phyloP scores from a whole-genome alignment of 2,888 invertebrate species.

The Gastrophysa polygoni region DNA sequence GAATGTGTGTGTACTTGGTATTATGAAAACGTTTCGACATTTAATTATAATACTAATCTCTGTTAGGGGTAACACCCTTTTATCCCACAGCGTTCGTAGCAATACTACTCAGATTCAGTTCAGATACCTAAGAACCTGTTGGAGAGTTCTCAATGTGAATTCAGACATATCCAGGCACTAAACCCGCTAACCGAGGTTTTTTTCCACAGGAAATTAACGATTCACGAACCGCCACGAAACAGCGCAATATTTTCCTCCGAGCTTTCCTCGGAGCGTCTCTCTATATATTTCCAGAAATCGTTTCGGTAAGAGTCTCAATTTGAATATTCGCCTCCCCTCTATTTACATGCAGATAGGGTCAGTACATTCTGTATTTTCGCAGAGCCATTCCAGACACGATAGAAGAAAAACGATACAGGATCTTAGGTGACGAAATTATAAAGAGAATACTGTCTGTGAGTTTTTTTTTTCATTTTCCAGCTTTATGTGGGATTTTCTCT shows the following conservation, averaged over 20 bases:
- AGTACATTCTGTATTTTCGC: constrained; percentile 26
- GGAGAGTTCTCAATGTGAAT: background rate
- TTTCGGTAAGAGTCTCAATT: constrained; percentile 15
- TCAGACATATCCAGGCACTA: background rate
- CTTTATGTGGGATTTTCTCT: too few relatives aligned
- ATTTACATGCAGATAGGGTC: constrained; percentile 24
- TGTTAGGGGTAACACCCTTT: too few relatives aligned
- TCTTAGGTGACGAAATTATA: too few relatives aligned
- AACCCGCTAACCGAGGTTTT: background rate
- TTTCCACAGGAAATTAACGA: constrained; percentile 14
- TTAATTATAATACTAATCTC: too few relatives aligned
- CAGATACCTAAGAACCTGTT: too few relatives aligned
- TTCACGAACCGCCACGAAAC: constrained; percentile 2
- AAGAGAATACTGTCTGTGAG: too few relatives aligned
- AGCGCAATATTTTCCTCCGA: constrained; percentile 9
- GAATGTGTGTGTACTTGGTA: too few relatives aligned
- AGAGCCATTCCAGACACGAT: constrained; percentile 33
- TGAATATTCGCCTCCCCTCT: constrained; percentile 15
- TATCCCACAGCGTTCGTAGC: too few relatives aligned
- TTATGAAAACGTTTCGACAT: too few relatives aligned
- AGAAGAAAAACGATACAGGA: constrained; percentile 23
- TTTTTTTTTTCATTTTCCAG: too few relatives aligned
- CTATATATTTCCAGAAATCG: constrained; percentile 11
- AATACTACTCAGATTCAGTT: too few relatives aligned
- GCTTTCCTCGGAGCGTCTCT: constrained; percentile 9